These are phyloP conservation scores for Cerceris rybyensis DNA, from an alignment of 2,888 invertebrate genomes.

Conservation along the genomic window DNA sequence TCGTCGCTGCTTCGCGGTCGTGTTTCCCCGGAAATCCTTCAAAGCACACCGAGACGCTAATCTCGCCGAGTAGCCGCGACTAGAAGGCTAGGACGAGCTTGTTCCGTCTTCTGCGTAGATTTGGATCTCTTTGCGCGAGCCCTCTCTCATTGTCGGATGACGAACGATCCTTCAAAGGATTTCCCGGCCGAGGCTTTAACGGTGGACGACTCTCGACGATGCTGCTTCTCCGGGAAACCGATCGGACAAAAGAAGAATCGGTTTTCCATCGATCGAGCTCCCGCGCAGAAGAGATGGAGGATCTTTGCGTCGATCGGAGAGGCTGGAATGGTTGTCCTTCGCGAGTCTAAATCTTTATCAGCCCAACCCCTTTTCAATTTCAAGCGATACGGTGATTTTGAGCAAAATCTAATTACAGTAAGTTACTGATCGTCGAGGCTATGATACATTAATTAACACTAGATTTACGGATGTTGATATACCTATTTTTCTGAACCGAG, in stretches of 20 bases:
- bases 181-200: neutral
- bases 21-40: constrained; percentile 2
- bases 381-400: too few relatives aligned
- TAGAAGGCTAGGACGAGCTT: neutral
- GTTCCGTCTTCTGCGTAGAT: constrained; percentile 6
- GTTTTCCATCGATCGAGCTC: neutral
- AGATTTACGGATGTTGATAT: too few relatives aligned
- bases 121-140: constrained; percentile 22
- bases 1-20: neutral
- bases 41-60: neutral
- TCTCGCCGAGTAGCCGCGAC: neutral
- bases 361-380: too few relatives aligned
- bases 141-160: neutral
- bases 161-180: neutral
- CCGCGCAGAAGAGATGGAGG: neutral
- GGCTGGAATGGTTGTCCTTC: neutral
- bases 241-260: neutral
- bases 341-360: too few relatives aligned
- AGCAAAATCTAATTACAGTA: too few relatives aligned
- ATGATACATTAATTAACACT: too few relatives aligned
- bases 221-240: neutral
- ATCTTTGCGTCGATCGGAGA: neutral
- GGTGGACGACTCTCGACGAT: neutral
- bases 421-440: too few relatives aligned
- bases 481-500: too few relatives aligned